Conservation (phyloP, 1,140 invertebrate species). For the Papilio glaucus region DNA sequence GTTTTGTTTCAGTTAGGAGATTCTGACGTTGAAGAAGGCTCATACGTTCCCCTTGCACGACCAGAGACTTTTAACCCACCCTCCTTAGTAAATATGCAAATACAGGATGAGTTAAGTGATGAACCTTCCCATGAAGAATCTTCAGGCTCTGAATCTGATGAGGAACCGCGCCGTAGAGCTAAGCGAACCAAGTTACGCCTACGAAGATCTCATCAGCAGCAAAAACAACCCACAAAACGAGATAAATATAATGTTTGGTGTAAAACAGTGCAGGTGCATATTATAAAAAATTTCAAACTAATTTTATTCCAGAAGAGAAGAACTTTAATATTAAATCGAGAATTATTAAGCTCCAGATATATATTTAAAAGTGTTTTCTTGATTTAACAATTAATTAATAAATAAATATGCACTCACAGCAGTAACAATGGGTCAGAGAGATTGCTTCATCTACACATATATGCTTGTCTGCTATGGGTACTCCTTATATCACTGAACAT, state of each 20-base stretch:
- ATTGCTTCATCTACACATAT: no score
- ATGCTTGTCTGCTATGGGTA: no score
- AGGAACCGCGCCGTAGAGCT: constrained; percentile 64
- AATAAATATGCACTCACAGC: no score
- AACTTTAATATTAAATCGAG: no score
- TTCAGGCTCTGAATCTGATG: constrained; percentile 71
- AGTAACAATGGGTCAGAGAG: no score
- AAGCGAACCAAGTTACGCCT: constrained; percentile 72
- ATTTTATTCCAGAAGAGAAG: no score
- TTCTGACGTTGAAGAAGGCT: constrained; percentile 78
- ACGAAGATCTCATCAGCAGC: constrained; percentile 56
- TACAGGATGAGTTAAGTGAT: constrained; percentile 77
- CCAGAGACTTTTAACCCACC: constrained; percentile 77
- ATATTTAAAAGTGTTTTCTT: no score
- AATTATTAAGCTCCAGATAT: no score
- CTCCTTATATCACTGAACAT: no score
- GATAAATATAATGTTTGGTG: constrained; percentile 80
- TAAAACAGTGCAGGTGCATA: constrained; percentile 70
- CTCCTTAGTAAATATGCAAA: constrained; percentile 77
- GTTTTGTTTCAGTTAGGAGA: constrained; percentile 68
- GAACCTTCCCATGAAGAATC: constrained; percentile 67
- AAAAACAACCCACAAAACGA: constrained; percentile 59
- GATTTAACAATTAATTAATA: no score
- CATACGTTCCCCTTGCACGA: constrained; percentile 71
- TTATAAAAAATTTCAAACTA: background rate